phyloP scores from a whole-genome alignment of 2,888 invertebrate genomes.

The Arrhopalites spinosus region DNA sequence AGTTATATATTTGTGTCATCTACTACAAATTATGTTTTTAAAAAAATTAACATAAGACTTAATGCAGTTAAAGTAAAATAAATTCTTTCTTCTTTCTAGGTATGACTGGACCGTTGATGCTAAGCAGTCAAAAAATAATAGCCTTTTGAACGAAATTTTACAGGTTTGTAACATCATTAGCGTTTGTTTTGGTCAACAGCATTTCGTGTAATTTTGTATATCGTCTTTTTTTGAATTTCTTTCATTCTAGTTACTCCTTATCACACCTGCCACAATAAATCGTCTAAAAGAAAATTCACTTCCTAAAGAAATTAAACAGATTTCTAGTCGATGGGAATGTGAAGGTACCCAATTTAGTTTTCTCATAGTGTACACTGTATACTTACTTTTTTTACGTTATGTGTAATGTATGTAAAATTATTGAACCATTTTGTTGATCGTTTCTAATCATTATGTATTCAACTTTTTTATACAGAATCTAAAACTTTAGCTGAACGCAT shows the following conservation, averaged over 20 bases:
- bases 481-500: constrained; percentile 45
- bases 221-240: too few relatives aligned
- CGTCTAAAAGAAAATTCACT: constrained; percentile 88
- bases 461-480: constrained; percentile 40
- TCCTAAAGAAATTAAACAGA: constrained; percentile 86
- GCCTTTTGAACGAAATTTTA: constrained; percentile 83
- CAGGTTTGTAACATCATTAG: too few relatives aligned
- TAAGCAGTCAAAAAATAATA: constrained; percentile 80
- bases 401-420: too few relatives aligned
- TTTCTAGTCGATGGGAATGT: constrained; percentile 81
- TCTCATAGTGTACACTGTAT: background rate
- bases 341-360: constrained; percentile 67
- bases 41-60: too few relatives aligned
- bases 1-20: too few relatives aligned
- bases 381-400: too few relatives aligned
- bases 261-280: constrained; percentile 89
- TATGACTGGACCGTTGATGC: constrained; percentile 90
- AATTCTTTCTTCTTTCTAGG: too few relatives aligned
- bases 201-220: too few relatives aligned
- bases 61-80: too few relatives aligned
- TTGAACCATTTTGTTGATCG: background rate
- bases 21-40: too few relatives aligned
- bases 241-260: constrained; percentile 77
- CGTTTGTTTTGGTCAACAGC: too few relatives aligned
- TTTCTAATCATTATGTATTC: background rate